phyloP scores from a whole-genome alignment of 2,797 vertebrate species.

The Melanogrammus aeglefinus region DNA sequence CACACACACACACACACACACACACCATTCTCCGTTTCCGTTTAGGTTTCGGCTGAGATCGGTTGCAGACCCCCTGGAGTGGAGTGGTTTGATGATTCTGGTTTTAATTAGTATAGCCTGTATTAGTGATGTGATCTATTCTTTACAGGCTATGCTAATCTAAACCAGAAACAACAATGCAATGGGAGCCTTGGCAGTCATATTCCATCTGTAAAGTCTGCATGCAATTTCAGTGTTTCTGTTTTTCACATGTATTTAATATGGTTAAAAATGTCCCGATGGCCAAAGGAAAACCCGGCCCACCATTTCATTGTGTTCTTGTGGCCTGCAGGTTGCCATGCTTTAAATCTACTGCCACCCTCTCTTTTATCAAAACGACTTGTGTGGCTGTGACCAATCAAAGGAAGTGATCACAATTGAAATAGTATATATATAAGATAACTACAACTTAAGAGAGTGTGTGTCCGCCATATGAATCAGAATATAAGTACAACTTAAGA shows the following conservation, averaged over 20 bases:
- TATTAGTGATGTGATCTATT: conserved; percentile 78
- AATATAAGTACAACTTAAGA: too few species aligned
- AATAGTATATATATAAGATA: too few species aligned
- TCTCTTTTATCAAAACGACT: too few species aligned
- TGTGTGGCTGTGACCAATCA: too few species aligned
- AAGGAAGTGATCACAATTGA: too few species aligned
- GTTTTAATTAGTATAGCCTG: conserved; percentile 81
- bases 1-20: not conserved
- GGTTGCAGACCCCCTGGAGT: conserved; percentile 24
- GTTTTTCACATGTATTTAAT: not conserved
- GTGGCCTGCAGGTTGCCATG: not conserved
- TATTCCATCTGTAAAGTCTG: not conserved
- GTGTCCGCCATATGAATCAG: too few species aligned
- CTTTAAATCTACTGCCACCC: too few species aligned
- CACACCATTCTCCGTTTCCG: not conserved
- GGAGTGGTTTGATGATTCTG: conserved; percentile 76
- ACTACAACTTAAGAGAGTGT: too few species aligned
- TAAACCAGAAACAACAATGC: conserved; percentile 83
- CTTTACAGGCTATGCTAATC: conserved; percentile 90
- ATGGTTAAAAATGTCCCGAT: not conserved
- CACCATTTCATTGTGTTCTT: not conserved
- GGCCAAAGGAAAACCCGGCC: not conserved
- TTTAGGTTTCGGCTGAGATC: not conserved
- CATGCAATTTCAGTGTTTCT: not conserved
- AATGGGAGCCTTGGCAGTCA: conserved; percentile 20